Evolutionary conservation across 2,888 invertebrate genomes (phyloP).

Genomic region (Marasmarcha lunaedactyla): DNA sequence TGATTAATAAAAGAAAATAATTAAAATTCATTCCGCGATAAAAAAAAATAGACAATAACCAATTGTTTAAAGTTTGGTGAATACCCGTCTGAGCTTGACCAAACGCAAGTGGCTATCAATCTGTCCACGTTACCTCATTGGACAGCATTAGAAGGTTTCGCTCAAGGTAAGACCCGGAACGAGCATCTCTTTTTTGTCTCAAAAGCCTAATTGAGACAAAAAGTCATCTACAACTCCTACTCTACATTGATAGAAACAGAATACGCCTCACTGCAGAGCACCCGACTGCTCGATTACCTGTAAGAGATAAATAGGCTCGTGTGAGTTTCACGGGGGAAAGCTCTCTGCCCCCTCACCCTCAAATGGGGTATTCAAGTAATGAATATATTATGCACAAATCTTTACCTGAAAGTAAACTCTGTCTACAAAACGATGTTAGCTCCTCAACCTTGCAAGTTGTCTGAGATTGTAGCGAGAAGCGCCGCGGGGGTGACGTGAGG

Average conservation of each 20-base stretch:
- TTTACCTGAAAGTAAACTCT: slow-evolving; percentile 22
- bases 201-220: no score
- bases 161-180: no score
- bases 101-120: no score
- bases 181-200: no score
- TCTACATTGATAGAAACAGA: slow-evolving; percentile 19
- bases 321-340: slow-evolving; percentile 28
- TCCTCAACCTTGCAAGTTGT: not conserved
- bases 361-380: slow-evolving; percentile 28
- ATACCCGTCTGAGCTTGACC: no score
- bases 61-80: no score
- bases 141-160: no score
- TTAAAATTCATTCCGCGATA: no score
- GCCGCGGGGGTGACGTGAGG: no score
- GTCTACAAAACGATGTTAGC: slow-evolving; percentile 4
- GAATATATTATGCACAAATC: slow-evolving; percentile 49
- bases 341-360: slow-evolving; percentile 19
- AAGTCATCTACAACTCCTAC: slow-evolving; percentile 16
- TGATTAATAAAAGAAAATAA: no score
- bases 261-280: slow-evolving; percentile 28
- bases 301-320: slow-evolving; percentile 56
- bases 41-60: no score
- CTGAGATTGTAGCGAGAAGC: not conserved
- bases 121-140: no score
- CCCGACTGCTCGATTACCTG: slow-evolving; percentile 51